Evolutionary conservation across 2,888 invertebrate genomes (phyloP), one percentile per base, ranked within the genome.

Genomic region (Dilophus febrilis): DNA sequence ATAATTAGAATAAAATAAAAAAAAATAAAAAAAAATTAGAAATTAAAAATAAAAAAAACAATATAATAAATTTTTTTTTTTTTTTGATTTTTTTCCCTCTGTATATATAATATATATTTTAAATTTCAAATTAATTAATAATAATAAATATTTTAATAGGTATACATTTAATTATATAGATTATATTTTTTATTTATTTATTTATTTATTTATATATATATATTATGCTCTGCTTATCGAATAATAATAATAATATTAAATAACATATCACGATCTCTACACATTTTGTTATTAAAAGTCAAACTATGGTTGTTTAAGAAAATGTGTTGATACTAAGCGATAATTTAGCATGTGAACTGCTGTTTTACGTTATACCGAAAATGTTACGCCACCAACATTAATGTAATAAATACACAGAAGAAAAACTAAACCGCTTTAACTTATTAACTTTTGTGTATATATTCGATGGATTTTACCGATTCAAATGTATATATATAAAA

Each of bases 301-400:
- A 62, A 71, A 73, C 78, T 85, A 87, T 75, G 87, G 87, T 66
- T 87, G 87, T 70, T 87, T 87, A 65, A 87, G 69, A 65, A 87
- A 87, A 67, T 87, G 87, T 61, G 86, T 87, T 63, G 87, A 85
- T 51, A 87, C 86, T 59, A 87, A 74, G 70, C 86, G 80, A 78
- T 87, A 78, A 69, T 83, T 86, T 74, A 87, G 84, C 87, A 87
- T 87, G 55, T 58, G 58, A 55, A 48, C 47, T 29, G 43, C 14
- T 31, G n/a, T 31, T 31, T 31, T 14, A n/a, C 4, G 31, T 31
- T 31, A 14, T n/a, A 34, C 40, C 22, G 22, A 22, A 22, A 22
- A 22, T 22, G 22, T 22, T 22, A 22, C 22, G 8, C 22, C 22
- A 8, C 22, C 8, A n/a, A n/a, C n/a, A n/a, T n/a, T n/a, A n/a